phyloP scores from a whole-genome alignment of 1,140 invertebrate species.

The Halictus rubicundus region DNA sequence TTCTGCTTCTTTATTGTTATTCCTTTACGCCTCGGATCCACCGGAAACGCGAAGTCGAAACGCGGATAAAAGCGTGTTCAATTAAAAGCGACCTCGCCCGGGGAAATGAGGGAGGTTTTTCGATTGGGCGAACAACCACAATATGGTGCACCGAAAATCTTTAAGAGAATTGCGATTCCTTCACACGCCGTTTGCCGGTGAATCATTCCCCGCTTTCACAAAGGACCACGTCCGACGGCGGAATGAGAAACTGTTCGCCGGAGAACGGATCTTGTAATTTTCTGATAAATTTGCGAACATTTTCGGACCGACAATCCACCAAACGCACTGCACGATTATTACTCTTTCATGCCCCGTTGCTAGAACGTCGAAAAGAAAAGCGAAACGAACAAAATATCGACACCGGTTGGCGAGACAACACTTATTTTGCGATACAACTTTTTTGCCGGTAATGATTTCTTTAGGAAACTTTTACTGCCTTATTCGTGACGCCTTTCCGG shows the following conservation, averaged over 20 bases:
- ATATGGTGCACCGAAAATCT: neutral
- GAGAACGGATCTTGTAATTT: no score
- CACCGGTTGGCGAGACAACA: no score
- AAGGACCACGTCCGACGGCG: neutral
- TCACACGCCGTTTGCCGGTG: neutral
- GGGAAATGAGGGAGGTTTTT: neutral
- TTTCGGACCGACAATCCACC: no score
- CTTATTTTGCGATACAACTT: no score
- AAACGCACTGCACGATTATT: no score
- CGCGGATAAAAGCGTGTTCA: conserved; percentile 1
- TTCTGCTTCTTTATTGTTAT: neutral
- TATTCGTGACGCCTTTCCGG: no score
- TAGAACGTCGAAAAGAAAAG: no score
- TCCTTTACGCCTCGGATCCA: neutral
- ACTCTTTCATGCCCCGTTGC: no score
- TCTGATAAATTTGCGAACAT: no score
- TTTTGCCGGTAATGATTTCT: no score
- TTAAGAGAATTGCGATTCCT: neutral
- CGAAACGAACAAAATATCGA: no score
- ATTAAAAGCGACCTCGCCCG: conserved; percentile 4
- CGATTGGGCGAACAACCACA: neutral
- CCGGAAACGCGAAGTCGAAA: conserved; percentile 5
- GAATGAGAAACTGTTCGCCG: neutral
- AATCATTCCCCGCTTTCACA: neutral
- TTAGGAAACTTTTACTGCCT: no score